Conservation (phyloP, 2,113 vertebrate genomes). For the Seriola dumerili region DNA sequence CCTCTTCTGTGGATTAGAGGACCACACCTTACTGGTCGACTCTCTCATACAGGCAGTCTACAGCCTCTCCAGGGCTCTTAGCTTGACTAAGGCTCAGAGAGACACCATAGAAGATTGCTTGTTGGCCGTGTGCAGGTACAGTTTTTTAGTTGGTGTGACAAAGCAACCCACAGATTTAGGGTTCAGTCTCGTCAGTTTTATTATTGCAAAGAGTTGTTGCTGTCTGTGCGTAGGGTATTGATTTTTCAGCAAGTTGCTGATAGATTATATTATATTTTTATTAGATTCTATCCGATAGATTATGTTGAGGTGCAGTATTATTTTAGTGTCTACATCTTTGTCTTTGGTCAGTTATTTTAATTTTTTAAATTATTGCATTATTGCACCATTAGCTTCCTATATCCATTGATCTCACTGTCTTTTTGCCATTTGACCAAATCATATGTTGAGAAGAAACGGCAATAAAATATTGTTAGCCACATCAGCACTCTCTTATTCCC, state of each 20-base stretch:
- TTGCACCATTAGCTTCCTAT: neutral
- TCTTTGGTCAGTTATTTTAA: neutral
- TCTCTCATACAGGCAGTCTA: slow-evolving; percentile 92
- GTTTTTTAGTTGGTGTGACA: neutral
- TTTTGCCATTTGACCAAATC: slow-evolving; percentile 14
- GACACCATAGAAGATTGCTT: slow-evolving; percentile 94
- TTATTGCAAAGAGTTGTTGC: neutral
- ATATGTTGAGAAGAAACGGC: neutral
- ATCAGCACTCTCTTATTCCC: neutral
- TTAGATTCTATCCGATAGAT: too few relatives aligned
- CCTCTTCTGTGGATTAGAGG: slow-evolving; percentile 89
- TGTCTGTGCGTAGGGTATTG: neutral
- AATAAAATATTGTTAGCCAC: neutral
- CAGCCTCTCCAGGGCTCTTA: slow-evolving; percentile 90
- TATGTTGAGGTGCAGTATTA: neutral
- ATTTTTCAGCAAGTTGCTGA: slow-evolving; percentile 1
- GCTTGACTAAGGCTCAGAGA: slow-evolving; percentile 94
- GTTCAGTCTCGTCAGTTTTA: neutral
- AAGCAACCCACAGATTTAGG: neutral
- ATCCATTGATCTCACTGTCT: neutral
- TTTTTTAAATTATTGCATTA: neutral
- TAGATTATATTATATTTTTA: neutral
- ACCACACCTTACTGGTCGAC: slow-evolving; percentile 88
- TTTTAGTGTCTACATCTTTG: neutral
- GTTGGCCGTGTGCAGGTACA: slow-evolving; percentile 89